A percentile compares a stretch with the other conserved stretches of the same genome.
These are phyloP conservation scores for Labrus mixtus DNA, from an alignment of 2,113 vertebrate species.

Conservation along the genomic window DNA sequence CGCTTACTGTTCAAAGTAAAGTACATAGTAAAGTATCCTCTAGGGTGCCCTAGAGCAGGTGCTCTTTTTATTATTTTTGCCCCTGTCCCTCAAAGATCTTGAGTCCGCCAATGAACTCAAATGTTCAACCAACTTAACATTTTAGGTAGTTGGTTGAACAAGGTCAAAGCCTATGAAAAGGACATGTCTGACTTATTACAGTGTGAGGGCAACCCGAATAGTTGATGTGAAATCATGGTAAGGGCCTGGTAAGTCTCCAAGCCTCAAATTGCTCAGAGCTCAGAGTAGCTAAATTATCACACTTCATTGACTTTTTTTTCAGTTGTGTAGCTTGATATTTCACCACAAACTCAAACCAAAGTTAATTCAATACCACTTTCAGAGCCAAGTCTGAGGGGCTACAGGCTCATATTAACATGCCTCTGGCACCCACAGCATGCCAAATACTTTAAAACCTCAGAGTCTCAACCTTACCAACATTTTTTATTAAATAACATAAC, in stretches of 20 bases:
- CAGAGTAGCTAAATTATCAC: conserved; percentile 51
- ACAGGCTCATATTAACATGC: not conserved
- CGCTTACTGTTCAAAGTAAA: no score
- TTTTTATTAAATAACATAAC: not conserved
- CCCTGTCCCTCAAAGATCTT: no score
- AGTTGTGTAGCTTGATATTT: conserved; percentile 30
- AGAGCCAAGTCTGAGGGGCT: conserved; percentile 7
- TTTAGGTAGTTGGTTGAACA: conserved; percentile 28
- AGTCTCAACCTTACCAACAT: not conserved
- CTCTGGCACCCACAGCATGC: not conserved
- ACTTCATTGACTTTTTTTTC: conserved; percentile 43
- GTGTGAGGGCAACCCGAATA: conserved; percentile 37
- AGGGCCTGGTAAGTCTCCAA: conserved; percentile 40
- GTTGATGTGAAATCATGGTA: conserved; percentile 42
- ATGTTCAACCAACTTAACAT: conserved; percentile 32
- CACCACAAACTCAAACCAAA: conserved; percentile 42
- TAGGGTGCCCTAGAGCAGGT: no score
- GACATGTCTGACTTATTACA: conserved; percentile 21
- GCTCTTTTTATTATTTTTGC: no score
- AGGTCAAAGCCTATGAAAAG: conserved; percentile 47
- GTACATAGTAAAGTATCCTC: no score
- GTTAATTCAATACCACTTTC: conserved; percentile 26
- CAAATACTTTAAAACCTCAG: conserved; percentile 14
- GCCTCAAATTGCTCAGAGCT: conserved; percentile 50
- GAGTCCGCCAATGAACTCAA: not conserved